phyloP scores from a whole-genome alignment of 2,797 vertebrate species.

The Astyanax mexicanus region DNA sequence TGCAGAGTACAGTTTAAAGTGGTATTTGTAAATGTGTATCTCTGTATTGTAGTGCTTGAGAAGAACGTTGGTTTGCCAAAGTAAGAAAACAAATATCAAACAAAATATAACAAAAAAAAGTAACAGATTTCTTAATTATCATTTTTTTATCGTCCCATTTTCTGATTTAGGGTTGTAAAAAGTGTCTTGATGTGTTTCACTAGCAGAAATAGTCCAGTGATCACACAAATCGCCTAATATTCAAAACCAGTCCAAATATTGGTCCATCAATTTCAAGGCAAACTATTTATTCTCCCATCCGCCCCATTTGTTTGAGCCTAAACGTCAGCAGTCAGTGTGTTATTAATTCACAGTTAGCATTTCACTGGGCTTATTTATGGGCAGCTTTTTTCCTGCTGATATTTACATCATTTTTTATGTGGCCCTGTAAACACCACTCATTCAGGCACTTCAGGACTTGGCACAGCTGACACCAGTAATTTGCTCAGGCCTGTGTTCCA shows the following conservation, averaged over 20 bases:
- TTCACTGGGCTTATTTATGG: conserved; percentile 15
- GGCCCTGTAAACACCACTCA: conserved; percentile 23
- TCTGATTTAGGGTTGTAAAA: too few species aligned
- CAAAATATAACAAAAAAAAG: too few species aligned
- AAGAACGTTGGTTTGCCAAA: too few species aligned
- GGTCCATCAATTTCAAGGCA: not conserved
- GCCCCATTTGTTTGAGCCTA: not conserved
- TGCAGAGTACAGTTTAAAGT: too few species aligned
- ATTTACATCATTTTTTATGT: conserved; percentile 33
- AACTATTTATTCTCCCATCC: not conserved
- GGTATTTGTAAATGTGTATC: too few species aligned
- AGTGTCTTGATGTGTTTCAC: not conserved
- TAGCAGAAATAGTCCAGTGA: not conserved
- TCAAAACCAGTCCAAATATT: too few species aligned
- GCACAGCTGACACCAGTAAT: not conserved
- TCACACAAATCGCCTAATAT: not conserved
- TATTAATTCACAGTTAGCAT: not conserved
- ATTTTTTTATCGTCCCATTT: too few species aligned
- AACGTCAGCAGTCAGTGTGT: not conserved
- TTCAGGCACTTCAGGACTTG: conserved; percentile 4
- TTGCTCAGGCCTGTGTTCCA: not conserved
- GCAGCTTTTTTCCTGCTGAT: not conserved
- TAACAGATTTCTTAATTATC: too few species aligned
- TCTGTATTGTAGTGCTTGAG: too few species aligned
- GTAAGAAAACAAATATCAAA: too few species aligned